Conservation (phyloP, 1,140 invertebrate species). For the Plodia interpunctella region DNA sequence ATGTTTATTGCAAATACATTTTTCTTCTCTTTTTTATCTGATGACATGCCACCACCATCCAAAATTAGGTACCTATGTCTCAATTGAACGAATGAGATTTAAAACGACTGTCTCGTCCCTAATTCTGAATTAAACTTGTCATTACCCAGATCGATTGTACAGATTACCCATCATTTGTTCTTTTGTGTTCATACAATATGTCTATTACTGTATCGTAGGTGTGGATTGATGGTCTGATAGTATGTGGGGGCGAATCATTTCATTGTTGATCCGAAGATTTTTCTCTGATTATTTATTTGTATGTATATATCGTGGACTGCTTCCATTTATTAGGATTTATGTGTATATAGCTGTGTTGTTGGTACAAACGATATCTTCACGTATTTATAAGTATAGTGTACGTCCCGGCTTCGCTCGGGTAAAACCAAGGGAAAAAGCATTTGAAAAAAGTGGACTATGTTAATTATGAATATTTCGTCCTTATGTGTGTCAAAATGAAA, state of each 20-base stretch:
- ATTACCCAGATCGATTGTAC: constrained; percentile 1
- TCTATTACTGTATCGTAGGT: background rate
- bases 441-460: too few relatives aligned
- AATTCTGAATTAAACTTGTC: background rate
- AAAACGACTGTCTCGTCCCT: background rate
- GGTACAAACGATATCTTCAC: background rate
- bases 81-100: background rate
- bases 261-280: background rate
- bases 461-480: too few relatives aligned
- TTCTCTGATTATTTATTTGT: background rate
- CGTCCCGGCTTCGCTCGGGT: too few relatives aligned
- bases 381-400: too few relatives aligned
- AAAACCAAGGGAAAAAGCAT: too few relatives aligned
- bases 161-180: constrained; percentile 3
- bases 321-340: background rate
- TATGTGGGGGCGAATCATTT: background rate
- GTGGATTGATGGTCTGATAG: background rate
- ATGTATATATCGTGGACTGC: background rate
- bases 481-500: too few relatives aligned
- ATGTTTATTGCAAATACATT: too few relatives aligned
- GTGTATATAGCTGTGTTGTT: background rate
- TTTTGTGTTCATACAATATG: constrained; percentile 4
- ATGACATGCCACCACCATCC: too few relatives aligned
- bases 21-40: too few relatives aligned
- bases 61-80: too few relatives aligned